Base-by-base conservation (phyloP, 2,888 invertebrate species). In the Heliconius ismenius region DNA sequence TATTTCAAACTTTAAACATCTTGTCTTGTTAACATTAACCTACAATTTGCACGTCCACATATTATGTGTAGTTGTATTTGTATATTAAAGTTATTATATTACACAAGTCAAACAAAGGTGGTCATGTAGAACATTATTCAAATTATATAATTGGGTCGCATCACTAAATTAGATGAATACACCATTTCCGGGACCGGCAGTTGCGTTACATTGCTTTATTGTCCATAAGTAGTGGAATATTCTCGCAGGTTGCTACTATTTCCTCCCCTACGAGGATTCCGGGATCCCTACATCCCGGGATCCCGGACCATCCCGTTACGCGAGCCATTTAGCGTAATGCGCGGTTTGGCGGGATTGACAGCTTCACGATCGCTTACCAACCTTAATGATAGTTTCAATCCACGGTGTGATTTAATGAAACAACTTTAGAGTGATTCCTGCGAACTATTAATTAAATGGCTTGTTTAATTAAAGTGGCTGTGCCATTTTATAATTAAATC, bases 261-360 rank as follows among this genome's bases (percentile, higher is more conserved):
- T 91, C 92, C 92, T 87, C 87, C 87, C 85, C 85, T 84, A 81
- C 83, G 82, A 84, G 83, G 81, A 82, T 49, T 7, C 49, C 49
- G 83, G 83, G 81, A 82, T 49, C 49, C 49, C 49, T 18, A 21
- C 49, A 58, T 82, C 84, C 84, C 79, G 81, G 84, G 83, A 81
- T 76, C 82, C 79, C 76, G 78, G 76, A 82, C 76, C 83, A 86
- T 88, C 86, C 89, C 86, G 90, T 93, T 92, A 90, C 85, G 85
- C 93, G 92, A 90, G 86, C 92, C 93, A 93, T 94, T 93, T 93
- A 90, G 87, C 89, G 86, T 93, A 92, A 93, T 92, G 90, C 91
- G 93, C 88, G 93, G 93, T 93, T 92, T 91, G 86, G 85, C 81
- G 86, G 91, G 92, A 92, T 93, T 92, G 92, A 93, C 93, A 92